phyloP scores from a whole-genome alignment of 2,113 vertebrate species.

The Mystacornis crossleyi region DNA sequence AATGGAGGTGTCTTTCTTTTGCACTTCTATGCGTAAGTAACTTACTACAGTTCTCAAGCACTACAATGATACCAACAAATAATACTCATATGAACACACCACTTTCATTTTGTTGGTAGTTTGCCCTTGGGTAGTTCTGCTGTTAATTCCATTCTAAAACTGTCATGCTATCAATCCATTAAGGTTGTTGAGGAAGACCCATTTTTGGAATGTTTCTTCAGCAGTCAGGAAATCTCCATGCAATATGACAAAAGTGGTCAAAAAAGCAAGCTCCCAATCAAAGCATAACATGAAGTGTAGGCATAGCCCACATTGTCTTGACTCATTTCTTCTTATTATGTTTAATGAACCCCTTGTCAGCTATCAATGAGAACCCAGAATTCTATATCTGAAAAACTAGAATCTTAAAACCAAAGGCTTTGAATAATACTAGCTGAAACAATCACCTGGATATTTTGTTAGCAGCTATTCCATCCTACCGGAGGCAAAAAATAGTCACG shows the following conservation, averaged over 20 bases:
- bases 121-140: not conserved
- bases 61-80: not conserved
- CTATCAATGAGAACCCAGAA: not conserved
- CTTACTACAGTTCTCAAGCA: not conserved
- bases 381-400: not conserved
- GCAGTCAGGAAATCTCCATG: not conserved
- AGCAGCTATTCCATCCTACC: not conserved
- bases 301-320: not conserved
- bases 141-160: not conserved
- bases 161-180: not conserved
- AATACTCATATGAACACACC: not conserved
- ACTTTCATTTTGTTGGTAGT: not conserved
- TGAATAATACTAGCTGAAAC: not conserved
- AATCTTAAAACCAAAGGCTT: not conserved
- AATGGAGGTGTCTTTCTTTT: not conserved
- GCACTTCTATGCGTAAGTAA: not conserved
- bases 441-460: not conserved
- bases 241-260: not conserved
- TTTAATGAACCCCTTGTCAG: constrained; percentile 8
- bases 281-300: not conserved
- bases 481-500: not conserved
- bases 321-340: constrained; percentile 15
- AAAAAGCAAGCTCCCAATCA: not conserved
- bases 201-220: not conserved
- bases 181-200: not conserved